Conservation (phyloP, 2,797 vertebrate species). For the Labeo calbasu region DNA sequence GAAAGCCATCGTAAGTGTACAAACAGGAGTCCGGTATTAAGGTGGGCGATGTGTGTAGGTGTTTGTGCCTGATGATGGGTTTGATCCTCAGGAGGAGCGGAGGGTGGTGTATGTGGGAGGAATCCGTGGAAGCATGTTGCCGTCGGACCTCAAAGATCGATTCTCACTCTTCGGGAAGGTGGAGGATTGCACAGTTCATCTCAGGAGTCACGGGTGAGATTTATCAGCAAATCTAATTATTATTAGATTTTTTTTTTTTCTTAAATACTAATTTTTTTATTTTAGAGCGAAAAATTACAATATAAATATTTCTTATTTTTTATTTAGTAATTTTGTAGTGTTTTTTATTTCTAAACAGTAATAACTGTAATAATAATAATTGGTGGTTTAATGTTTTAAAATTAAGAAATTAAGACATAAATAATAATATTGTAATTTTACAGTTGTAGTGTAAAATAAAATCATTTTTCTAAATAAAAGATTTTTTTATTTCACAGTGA, state of each 20-base stretch:
- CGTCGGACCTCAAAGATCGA: constrained; percentile 88
- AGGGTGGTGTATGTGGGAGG: constrained; percentile 96
- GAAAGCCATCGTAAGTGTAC: constrained; percentile 77
- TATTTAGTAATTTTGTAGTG: background rate
- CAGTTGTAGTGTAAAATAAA: background rate
- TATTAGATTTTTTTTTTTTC: background rate
- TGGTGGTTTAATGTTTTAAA: background rate
- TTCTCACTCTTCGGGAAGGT: constrained; percentile 94
- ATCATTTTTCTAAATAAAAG: no score
- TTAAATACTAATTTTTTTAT: background rate
- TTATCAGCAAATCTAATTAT: background rate
- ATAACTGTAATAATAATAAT: background rate
- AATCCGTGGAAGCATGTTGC: constrained; percentile 88
- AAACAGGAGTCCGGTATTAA: background rate
- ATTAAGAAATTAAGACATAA: background rate
- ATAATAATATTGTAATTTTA: background rate
- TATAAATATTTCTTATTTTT: background rate
- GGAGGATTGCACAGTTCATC: constrained; percentile 93
- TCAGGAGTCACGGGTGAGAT: constrained; percentile 88
- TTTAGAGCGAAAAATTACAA: background rate
- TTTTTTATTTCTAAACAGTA: background rate
- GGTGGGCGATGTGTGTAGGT: background rate
- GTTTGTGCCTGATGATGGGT: background rate
- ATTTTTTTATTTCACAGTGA: no score
- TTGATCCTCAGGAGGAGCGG: constrained; percentile 85